These are phyloP conservation scores for Rhagium mordax DNA, from an alignment of 2,888 invertebrate genomes.

Conservation along the genomic window DNA sequence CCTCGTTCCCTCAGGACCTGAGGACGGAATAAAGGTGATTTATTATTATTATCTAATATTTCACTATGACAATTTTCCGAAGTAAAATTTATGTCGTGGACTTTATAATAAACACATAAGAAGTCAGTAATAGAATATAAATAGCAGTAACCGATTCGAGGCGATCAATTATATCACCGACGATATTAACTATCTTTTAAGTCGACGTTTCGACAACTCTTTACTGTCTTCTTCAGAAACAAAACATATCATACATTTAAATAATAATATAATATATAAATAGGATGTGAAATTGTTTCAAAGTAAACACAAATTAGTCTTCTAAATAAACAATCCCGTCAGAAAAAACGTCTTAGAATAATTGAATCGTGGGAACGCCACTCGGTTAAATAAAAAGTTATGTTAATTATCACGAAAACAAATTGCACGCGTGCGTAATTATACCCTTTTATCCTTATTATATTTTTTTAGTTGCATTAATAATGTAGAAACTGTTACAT, in stretches of 20 bases:
- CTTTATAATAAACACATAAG: not conserved
- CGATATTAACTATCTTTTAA: too few relatives aligned
- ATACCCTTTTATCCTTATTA: not conserved
- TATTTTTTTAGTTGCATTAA: not conserved
- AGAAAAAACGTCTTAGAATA: not conserved
- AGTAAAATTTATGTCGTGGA: not conserved
- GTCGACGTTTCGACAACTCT: too few relatives aligned
- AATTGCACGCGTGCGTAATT: not conserved
- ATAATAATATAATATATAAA: too few relatives aligned
- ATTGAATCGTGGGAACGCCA: not conserved
- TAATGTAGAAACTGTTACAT: not conserved
- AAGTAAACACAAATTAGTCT: not conserved
- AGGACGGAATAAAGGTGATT: not conserved
- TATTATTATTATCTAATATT: not conserved
- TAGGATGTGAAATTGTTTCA: too few relatives aligned
- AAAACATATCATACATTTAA: too few relatives aligned
- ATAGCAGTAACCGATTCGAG: too few relatives aligned
- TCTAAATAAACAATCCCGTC: not conserved
- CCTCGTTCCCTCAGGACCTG: not conserved
- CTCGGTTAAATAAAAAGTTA: not conserved
- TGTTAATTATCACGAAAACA: not conserved
- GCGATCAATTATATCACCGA: too few relatives aligned
- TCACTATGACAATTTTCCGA: not conserved
- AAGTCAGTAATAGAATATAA: not conserved
- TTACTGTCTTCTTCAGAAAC: too few relatives aligned